Evolutionary conservation across 92 coral and sea anemone species (phyloP).

Genomic region (Porites rus): DNA sequence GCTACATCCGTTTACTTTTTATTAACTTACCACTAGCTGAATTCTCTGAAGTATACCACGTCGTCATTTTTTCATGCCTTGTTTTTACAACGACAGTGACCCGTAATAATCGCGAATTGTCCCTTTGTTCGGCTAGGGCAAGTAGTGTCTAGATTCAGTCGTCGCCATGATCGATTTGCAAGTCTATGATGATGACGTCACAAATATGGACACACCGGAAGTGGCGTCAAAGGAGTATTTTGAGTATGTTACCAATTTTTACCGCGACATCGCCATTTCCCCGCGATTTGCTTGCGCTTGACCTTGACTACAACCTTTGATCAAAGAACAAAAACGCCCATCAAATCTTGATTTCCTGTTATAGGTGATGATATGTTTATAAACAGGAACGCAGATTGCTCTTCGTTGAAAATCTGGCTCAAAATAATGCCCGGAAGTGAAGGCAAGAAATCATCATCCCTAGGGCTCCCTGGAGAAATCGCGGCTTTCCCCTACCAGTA

Average conservation of each 20-base stretch:
- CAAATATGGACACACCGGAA: constrained; percentile 10
- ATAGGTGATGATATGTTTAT: too few species aligned
- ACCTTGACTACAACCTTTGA: too few species aligned
- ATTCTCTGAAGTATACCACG: constrained; percentile 82
- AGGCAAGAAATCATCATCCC: not conserved
- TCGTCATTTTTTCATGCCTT: constrained; percentile 65
- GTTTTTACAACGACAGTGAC: constrained; percentile 18
- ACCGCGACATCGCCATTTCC: not conserved
- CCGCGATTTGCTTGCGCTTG: not conserved
- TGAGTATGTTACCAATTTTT: too few species aligned
- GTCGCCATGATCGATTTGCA: constrained; percentile 28
- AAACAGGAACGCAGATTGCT: too few species aligned
- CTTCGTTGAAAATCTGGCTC: too few species aligned
- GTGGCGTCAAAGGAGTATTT: not conserved
- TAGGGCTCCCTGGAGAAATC: constrained; percentile 3
- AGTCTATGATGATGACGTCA: constrained; percentile 42
- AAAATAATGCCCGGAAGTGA: constrained; percentile 14
- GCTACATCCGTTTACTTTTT: constrained; percentile 7
- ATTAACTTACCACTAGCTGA: constrained; percentile 70
- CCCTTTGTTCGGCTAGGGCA: constrained; percentile 32
- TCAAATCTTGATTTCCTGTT: too few species aligned
- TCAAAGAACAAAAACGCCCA: not conserved
- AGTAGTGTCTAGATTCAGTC: not conserved
- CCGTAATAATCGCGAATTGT: not conserved
- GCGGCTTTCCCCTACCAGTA: not conserved